Evolutionary conservation across 2,888 invertebrate genomes (phyloP).

Genomic region (Argyresthia goedartella): DNA sequence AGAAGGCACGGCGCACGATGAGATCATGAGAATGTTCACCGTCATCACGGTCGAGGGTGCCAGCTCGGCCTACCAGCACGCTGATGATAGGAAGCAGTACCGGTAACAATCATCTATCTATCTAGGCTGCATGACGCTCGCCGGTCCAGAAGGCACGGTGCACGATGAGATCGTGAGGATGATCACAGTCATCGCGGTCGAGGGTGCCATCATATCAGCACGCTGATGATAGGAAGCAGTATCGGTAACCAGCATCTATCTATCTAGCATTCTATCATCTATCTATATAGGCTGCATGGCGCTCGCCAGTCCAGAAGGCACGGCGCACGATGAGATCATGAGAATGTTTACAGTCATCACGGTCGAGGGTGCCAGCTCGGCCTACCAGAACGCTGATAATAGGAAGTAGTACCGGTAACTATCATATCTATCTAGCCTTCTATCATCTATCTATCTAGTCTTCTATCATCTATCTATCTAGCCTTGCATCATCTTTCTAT

Average conservation of each 20-base stretch:
- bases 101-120: slow-evolving; percentile 29
- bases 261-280: no score
- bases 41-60: slow-evolving; percentile 95
- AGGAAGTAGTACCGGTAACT: slow-evolving; percentile 52
- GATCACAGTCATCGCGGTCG: slow-evolving; percentile 96
- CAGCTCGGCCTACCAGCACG: slow-evolving; percentile 71
- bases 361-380: slow-evolving; percentile 89
- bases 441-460: no score
- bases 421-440: no score
- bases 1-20: slow-evolving; percentile 87
- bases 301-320: slow-evolving; percentile 89
- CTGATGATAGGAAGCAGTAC: slow-evolving; percentile 56
- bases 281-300: slow-evolving; percentile 99
- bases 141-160: slow-evolving; percentile 85
- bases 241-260: slow-evolving; percentile 32
- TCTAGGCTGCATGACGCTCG: slow-evolving; percentile 99
- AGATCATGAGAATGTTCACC: slow-evolving; percentile 98
- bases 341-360: slow-evolving; percentile 97
- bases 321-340: slow-evolving; percentile 95
- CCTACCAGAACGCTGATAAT: slow-evolving; percentile 53
- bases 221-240: slow-evolving; percentile 54
- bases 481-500: no score
- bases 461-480: no score
- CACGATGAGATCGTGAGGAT: slow-evolving; percentile 98
- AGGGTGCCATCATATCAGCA: slow-evolving; percentile 80